Evolutionary conservation across 2,888 invertebrate genomes (phyloP), one percentile per base, ranked within the genome.

Genomic region (Lingula anatina): DNA sequence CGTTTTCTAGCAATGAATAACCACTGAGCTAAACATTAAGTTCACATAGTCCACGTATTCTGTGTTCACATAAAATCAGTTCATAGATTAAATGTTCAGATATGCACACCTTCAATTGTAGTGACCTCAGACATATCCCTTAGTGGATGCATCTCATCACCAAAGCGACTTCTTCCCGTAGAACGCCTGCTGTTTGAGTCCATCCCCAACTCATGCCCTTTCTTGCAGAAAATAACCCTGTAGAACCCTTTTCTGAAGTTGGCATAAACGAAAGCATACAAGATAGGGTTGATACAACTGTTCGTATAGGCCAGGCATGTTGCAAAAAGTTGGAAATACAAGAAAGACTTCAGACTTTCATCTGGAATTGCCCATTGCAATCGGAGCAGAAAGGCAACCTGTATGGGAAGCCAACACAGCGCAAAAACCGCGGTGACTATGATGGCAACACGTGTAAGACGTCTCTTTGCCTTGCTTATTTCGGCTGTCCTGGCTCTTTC

Each of bases 181-280:
- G n/a, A n/a, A n/a, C n/a, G n/a, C n/a, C n/a, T n/a, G n/a, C n/a
- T n/a, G n/a, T n/a, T n/a, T n/a, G n/a, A n/a, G n/a, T n/a, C n/a
- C n/a, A n/a, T n/a, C n/a, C n/a, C n/a, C n/a, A n/a, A n/a, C n/a
- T n/a, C n/a, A n/a, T n/a, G n/a, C n/a, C n/a, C n/a, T n/a, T n/a
- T n/a, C n/a, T n/a, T n/a, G 49, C 70, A 72, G 52, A 70, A 68
- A 20, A 78, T 57, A 20, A 80, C 59, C 47, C 73, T 73, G 23
- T 69, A 82, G 76, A 94, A 94, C 23, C 91, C 92, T 71, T 90
- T 87, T 62, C 93, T 84, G 79, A 95, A 94, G 79, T 92, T 92
- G 68, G 94, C 93, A 1, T 92, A 93, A 45, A 94, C 82, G 78
- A 94, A 91, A 3, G 93, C 93, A 79, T 95, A 95, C 45, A 95